Base-by-base conservation (phyloP, 1,140 invertebrate genomes). In the Parapsyche elsis region DNA sequence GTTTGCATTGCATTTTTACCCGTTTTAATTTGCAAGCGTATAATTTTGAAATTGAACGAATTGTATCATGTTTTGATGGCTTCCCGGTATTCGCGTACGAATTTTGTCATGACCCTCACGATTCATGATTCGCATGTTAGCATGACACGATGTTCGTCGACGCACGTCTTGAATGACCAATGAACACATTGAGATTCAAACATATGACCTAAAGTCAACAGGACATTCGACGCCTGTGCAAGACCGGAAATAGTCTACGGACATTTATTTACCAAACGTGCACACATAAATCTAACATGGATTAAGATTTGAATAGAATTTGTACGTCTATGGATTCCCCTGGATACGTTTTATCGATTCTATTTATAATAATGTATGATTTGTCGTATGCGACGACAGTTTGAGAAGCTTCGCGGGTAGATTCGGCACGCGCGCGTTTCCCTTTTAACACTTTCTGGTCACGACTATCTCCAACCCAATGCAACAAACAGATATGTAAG, bases 401-500 rank as follows among this genome's bases (percentile, higher is more conserved):
- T 38, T 38, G 30, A 38, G 30, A 38, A 38, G 30, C 30, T 38
- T 7, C 1, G 30, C 7, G 1, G 30, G 1, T 1, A 4, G 30
- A 38, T 38, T 38, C 30, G 30, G 30, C n/a, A 61, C 57, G 9
- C 16, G 57, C 57, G 57, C 57, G 57, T 61, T 16, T 21, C 57
- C 57, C 57, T 38, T 1, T 61, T 21, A 26, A 9, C 64, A 24
- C 7, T 67, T 67, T 67, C 64, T 67, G 64, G 64, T 67, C 64
- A 67, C 64, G 64, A 67, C 23, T 23, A 26, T 14, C 30, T 38
- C 30, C 30, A 38, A 38, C 19, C 10, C 21, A 67, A 12, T 12
- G 49, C 49, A 67, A 67, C 64, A 24, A 67, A 67, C 64, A 67
- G 64, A 67, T 67, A 67, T 67, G 64, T 67, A 23, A 67, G 64